A percentile compares a stretch with the other conserved stretches of the same genome.
Conservation (phyloP, 2,797 vertebrate genomes). For the Catamblyrhynchus diadema region DNA sequence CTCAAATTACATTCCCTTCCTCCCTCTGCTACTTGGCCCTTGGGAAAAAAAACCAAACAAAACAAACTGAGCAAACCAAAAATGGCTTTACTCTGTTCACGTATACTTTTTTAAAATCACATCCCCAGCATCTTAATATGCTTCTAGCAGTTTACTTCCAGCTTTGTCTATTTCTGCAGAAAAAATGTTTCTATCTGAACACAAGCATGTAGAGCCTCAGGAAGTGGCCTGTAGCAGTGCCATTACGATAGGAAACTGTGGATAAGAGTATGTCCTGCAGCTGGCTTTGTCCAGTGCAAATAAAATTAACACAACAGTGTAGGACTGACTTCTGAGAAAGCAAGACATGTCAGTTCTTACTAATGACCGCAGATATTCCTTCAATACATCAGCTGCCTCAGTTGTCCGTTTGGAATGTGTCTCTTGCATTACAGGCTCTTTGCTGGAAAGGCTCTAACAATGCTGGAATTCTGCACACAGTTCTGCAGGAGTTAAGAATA, state of each 20-base stretch:
- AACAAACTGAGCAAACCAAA: not conserved
- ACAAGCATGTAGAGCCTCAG: not conserved
- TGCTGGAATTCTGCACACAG: fast-evolving
- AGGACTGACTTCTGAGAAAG: not conserved
- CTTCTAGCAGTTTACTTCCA: not conserved
- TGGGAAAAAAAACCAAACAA: not conserved
- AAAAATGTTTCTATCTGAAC: not conserved
- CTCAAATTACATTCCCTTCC: not conserved
- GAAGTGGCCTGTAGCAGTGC: not conserved
- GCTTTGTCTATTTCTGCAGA: not conserved
- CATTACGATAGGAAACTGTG: not conserved
- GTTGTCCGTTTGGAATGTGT: not conserved
- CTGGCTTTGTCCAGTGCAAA: not conserved
- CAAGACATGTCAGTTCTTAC: fast-evolving
- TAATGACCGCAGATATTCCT: not conserved
- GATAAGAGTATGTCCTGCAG: not conserved
- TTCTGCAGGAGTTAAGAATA: not conserved
- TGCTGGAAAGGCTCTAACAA: not conserved
- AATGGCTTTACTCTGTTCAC: not conserved
- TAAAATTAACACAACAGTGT: not conserved
- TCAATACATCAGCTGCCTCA: not conserved
- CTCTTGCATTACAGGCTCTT: not conserved
- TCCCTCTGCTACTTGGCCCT: not conserved
- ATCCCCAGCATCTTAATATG: not conserved
- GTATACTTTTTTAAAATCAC: not conserved